phyloP scores from a whole-genome alignment of 2,113 vertebrate genomes.

The Nycticorax nycticorax region DNA sequence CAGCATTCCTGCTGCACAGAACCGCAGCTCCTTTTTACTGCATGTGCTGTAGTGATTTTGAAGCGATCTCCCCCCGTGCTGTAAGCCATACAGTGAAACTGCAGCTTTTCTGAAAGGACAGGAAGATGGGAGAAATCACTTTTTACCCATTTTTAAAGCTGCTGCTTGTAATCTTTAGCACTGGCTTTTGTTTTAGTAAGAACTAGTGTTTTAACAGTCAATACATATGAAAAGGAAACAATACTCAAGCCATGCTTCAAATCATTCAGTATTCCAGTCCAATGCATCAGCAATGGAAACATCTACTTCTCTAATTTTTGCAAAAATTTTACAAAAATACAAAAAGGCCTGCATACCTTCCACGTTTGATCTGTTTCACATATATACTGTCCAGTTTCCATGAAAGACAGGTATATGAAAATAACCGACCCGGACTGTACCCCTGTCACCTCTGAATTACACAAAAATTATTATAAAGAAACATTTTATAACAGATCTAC shows the following conservation, averaged over 20 bases:
- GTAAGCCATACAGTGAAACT: rapidly evolving
- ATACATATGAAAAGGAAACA: rapidly evolving
- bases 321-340: background rate
- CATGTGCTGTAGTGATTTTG: rapidly evolving
- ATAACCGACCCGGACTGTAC: background rate
- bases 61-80: rapidly evolving
- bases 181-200: background rate
- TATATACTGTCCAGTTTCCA: rapidly evolving
- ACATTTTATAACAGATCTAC: background rate
- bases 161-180: background rate
- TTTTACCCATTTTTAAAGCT: background rate
- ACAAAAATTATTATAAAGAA: background rate
- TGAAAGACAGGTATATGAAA: background rate
- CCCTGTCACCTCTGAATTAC: background rate
- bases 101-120: background rate
- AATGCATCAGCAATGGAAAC: background rate
- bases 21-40: background rate
- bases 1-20: background rate
- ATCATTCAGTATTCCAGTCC: rapidly evolving
- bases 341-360: background rate
- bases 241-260: background rate
- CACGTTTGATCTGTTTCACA: background rate
- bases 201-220: background rate
- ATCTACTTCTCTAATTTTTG: rapidly evolving
- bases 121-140: background rate